These are phyloP conservation scores for Hippolais icterina DNA, from an alignment of 2,113 vertebrate genomes.

Conservation along the genomic window DNA sequence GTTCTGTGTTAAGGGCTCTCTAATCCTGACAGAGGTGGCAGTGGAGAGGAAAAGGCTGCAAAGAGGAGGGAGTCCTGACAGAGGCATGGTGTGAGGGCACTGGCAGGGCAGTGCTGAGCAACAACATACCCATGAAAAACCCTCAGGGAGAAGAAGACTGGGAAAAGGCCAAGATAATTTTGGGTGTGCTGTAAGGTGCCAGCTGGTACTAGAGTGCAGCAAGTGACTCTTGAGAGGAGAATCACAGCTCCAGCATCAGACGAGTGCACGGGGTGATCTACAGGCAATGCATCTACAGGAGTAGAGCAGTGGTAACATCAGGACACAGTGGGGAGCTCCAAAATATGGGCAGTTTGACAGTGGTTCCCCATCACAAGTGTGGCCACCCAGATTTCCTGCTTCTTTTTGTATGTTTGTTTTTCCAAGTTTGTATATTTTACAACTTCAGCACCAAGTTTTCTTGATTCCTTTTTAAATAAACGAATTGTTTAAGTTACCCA, in stretches of 20 bases:
- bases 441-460: not conserved
- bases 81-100: not conserved
- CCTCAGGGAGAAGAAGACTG: not conserved
- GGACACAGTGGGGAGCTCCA: rapidly evolving
- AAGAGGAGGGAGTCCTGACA: not conserved
- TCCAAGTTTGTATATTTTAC: not conserved
- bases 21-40: rapidly evolving
- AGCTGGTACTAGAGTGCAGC: not conserved
- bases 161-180: not conserved
- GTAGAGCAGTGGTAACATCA: not conserved
- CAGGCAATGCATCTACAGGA: not conserved
- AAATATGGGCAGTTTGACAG: not conserved
- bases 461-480: constrained; percentile 7
- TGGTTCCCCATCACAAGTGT: rapidly evolving
- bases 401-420: not conserved
- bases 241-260: not conserved
- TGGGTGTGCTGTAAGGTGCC: not conserved
- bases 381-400: not conserved
- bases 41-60: not conserved
- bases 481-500: not conserved
- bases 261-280: rapidly evolving
- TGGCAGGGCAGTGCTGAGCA: not conserved
- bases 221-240: not conserved
- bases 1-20: not conserved
- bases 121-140: not conserved